phyloP scores from a whole-genome alignment of 2,888 invertebrate species.

The Platycnemis pennipes region DNA sequence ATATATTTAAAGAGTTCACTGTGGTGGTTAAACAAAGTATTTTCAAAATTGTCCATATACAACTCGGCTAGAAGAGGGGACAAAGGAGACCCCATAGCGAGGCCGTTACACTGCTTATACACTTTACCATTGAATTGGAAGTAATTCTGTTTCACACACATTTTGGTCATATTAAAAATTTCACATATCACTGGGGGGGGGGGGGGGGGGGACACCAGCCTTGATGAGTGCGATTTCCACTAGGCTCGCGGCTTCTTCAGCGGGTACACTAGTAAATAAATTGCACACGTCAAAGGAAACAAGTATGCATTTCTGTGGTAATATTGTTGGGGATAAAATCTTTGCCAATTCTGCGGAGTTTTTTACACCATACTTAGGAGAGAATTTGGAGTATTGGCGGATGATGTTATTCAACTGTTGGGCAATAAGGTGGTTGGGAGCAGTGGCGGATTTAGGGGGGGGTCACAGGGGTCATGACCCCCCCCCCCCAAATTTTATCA shows the following conservation, averaged over 20 bases:
- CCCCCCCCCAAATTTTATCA: no score
- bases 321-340: background rate
- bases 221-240: background rate
- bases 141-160: background rate
- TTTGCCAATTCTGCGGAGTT: background rate
- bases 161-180: background rate
- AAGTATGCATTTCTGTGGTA: background rate
- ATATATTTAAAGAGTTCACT: no score
- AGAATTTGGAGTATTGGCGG: background rate
- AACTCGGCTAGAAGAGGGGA: background rate
- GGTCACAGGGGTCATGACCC: no score
- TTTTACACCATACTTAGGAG: background rate
- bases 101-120: background rate
- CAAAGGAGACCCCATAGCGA: constrained; percentile 1
- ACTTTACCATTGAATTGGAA: background rate
- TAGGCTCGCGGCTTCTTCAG: background rate
- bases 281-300: background rate
- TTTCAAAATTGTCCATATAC: background rate
- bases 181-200: background rate
- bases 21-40: background rate
- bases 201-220: background rate
- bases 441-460: no score
- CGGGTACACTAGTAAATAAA: background rate
- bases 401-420: background rate
- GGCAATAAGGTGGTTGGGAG: constrained; percentile 14